Base-by-base conservation (phyloP, 2,113 vertebrate genomes). In the Aix galericulata region DNA sequence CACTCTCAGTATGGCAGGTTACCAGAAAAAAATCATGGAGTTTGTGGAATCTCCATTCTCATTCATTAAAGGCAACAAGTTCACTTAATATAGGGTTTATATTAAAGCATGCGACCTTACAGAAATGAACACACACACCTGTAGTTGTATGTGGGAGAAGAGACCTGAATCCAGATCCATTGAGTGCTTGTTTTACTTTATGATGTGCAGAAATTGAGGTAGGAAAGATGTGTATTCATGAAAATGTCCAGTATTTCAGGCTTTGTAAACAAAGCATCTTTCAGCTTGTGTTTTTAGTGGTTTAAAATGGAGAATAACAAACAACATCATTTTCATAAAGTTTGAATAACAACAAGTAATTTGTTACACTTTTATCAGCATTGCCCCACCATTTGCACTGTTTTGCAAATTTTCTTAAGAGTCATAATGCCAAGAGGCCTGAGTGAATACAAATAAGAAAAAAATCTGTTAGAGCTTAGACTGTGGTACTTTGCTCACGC, bases 81-180 rank as follows among this genome's bases (percentile, higher is more conserved):
- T 88, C 31, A 38, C 20, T 60, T 52, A 59, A 40, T 46, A 5
- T 38, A 29, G 27, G 3, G 8, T 23, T 88, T 84, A 92, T 40
- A n/a, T 68, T 85, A 29, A 60, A 84, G 7, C 29, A 16, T 76
- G 13, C 15, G 40, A 16, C 9, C 40, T 72, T 89, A 56, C 17
- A 31, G 48, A 84, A 17, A 25, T 6, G 22, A 85, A n/a, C 22
- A 27, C 0, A 0, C 4, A 7, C 34, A 59, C 17, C 23, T 66
- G 4, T 73, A 34, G 38, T 18, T 88, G n/a, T 9, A 1, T 42
- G 17, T 27, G 4, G 25, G 29, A 84, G 36, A 72, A 42, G 84
- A 81, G 38, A 77, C 53, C 14, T 5, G 16, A 0, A 6, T 2
- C 38, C 5, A 6, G 3, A 10, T 84, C n/a, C 2, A 4, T 5